These are phyloP conservation scores for Melolontha melolontha DNA, from an alignment of 2,888 invertebrate genomes.

Conservation along the genomic window DNA sequence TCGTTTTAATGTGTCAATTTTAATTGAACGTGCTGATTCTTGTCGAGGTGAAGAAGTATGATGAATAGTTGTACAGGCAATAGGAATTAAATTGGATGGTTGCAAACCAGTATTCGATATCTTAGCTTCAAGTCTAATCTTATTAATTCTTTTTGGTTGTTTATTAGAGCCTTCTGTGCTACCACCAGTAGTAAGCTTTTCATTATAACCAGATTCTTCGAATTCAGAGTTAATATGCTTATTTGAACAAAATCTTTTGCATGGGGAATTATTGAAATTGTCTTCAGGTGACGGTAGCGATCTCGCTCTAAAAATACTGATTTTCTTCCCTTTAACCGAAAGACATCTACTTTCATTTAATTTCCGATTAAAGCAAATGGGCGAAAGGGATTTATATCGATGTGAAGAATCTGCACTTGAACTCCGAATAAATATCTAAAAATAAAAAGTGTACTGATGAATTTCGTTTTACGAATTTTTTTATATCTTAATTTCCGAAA, in stretches of 20 bases:
- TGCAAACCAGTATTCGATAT: conserved; percentile 12
- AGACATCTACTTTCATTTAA: conserved; percentile 8
- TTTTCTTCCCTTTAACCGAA: not conserved
- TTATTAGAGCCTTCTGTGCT: not conserved
- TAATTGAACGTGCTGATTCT: not conserved
- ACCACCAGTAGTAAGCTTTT: not conserved
- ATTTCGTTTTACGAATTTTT: not conserved
- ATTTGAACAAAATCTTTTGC: conserved; percentile 8
- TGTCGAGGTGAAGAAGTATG: not conserved
- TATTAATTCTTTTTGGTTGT: not conserved
- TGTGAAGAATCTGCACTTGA: conserved; percentile 37
- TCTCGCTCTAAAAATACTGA: conserved; percentile 13
- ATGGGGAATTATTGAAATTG: not conserved
- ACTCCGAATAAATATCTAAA: conserved; percentile 39
- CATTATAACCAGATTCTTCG: not conserved
- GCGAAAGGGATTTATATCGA: conserved; percentile 31
- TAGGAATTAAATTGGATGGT: conserved; percentile 32
- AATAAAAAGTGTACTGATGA: not conserved
- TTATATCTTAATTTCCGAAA: no score
- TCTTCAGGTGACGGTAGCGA: conserved; percentile 5
- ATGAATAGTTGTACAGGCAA: conserved; percentile 20
- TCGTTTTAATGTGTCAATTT: conserved; percentile 26
- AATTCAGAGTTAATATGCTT: not conserved
- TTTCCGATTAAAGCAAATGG: not conserved
- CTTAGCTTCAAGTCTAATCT: not conserved